phyloP scores from a whole-genome alignment of 1,140 invertebrate species.

The Zaprionus tsacasi region DNA sequence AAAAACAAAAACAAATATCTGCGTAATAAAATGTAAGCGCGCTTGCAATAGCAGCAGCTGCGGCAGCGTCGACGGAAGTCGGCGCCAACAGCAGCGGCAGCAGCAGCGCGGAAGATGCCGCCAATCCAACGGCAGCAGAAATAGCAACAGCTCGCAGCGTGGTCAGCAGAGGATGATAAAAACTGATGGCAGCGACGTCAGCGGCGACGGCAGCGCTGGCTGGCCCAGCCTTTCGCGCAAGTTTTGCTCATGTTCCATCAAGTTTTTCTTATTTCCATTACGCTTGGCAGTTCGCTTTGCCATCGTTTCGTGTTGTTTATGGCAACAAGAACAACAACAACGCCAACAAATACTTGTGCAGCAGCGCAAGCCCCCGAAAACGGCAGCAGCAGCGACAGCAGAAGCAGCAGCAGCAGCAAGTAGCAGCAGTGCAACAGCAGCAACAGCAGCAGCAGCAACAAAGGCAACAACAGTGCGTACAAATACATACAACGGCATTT shows the following conservation, averaged over 20 bases:
- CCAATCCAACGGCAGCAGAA: constrained; percentile 61
- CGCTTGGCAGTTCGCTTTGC: constrained; percentile 62
- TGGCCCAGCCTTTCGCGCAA: constrained; percentile 72
- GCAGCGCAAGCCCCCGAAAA: constrained; percentile 6
- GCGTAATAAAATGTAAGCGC: constrained; percentile 80
- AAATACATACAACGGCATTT: constrained; percentile 82
- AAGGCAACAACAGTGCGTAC: constrained; percentile 69
- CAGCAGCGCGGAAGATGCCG: constrained; percentile 70
- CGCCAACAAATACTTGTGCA: constrained; percentile 71
- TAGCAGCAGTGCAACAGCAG: constrained; percentile 36
- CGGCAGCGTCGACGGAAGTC: constrained; percentile 28
- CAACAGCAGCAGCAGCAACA: constrained; percentile 32
- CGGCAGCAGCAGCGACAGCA: constrained; percentile 53
- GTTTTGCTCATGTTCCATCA: constrained; percentile 77
- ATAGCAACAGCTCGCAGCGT: constrained; percentile 7
- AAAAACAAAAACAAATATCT: constrained; percentile 73
- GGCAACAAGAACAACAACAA: constrained; percentile 56
- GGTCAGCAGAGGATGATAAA: constrained; percentile 8
- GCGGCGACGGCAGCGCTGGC: constrained; percentile 22
- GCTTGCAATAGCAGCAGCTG: constrained; percentile 61
- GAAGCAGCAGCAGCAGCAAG: constrained; percentile 26
- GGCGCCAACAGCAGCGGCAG: constrained; percentile 49
- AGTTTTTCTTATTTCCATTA: constrained; percentile 77
- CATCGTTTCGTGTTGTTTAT: constrained; percentile 62
- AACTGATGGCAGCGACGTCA: constrained; percentile 14